These are phyloP conservation scores for Plagodis dolabraria DNA, from an alignment of 2,888 invertebrate genomes.

Conservation along the genomic window DNA sequence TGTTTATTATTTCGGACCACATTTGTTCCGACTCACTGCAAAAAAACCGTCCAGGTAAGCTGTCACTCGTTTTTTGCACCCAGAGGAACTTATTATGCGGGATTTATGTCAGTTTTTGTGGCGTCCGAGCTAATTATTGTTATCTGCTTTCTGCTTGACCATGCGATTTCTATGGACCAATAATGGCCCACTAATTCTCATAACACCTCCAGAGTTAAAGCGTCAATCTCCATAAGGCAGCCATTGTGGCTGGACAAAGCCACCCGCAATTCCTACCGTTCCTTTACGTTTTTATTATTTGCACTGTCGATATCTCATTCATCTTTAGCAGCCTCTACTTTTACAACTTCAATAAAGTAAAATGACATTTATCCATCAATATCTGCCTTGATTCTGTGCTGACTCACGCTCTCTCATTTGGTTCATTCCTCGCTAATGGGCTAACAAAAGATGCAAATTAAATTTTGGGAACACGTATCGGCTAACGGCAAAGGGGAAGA, in stretches of 20 bases:
- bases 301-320: conserved; percentile 75
- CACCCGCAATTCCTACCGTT: conserved; percentile 77
- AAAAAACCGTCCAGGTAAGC: conserved; percentile 79
- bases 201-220: conserved; percentile 79
- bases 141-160: conserved; percentile 82
- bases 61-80: conserved; percentile 71
- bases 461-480: conserved; percentile 60
- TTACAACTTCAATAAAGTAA: conserved; percentile 40
- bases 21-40: conserved; percentile 70
- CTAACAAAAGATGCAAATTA: conserved; percentile 70
- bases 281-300: conserved; percentile 76
- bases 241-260: conserved; percentile 76
- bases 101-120: conserved; percentile 84
- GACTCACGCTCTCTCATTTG: conserved; percentile 33
- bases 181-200: conserved; percentile 83
- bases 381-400: conserved; percentile 10
- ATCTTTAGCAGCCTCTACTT: conserved; percentile 54
- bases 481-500: conserved; percentile 65
- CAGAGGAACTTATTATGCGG: conserved; percentile 79
- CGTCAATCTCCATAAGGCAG: conserved; percentile 67
- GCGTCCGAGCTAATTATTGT: conserved; percentile 82
- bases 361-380: conserved; percentile 40
- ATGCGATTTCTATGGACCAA: conserved; percentile 73
- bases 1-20: conserved; percentile 80
- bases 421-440: conserved; percentile 48